These are phyloP conservation scores for Glaucopsyche alexis DNA, from an alignment of 2,888 invertebrate species.

Conservation along the genomic window DNA sequence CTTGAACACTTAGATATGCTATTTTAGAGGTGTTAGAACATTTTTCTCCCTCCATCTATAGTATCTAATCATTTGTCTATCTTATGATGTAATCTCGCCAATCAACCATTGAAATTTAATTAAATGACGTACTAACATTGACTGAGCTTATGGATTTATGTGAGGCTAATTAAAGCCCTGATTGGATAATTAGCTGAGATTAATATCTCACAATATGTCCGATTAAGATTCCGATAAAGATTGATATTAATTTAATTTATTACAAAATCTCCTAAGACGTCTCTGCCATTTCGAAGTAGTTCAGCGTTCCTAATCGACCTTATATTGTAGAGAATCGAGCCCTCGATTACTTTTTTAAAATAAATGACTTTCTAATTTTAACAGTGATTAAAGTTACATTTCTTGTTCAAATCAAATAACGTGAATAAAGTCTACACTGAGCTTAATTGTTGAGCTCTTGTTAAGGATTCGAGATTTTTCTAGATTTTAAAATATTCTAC, in stretches of 20 bases:
- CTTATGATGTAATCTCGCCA: background rate
- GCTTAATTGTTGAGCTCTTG: too few relatives aligned
- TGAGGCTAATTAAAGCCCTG: slow-evolving; percentile 15
- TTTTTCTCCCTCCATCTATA: background rate
- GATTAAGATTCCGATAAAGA: slow-evolving; percentile 5
- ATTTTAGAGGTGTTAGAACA: background rate
- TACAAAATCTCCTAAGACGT: background rate
- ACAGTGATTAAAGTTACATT: too few relatives aligned
- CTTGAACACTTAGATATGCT: too few relatives aligned
- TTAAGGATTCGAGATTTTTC: too few relatives aligned
- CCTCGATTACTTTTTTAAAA: too few relatives aligned
- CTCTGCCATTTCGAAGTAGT: background rate
- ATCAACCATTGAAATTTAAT: slow-evolving; percentile 19
- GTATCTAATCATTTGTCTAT: too few relatives aligned
- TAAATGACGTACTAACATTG: slow-evolving; percentile 4
- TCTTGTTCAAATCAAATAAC: too few relatives aligned
- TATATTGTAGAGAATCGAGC: background rate
- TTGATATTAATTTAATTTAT: background rate
- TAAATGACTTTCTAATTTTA: too few relatives aligned
- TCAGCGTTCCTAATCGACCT: background rate
- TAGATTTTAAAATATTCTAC: too few relatives aligned
- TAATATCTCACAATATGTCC: slow-evolving; percentile 10
- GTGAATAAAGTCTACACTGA: too few relatives aligned
- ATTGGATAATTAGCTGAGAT: slow-evolving; percentile 24
- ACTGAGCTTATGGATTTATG: slow-evolving; percentile 8